Conservation (phyloP, 2,797 vertebrate genomes). For the Sebastes oblongus region DNA sequence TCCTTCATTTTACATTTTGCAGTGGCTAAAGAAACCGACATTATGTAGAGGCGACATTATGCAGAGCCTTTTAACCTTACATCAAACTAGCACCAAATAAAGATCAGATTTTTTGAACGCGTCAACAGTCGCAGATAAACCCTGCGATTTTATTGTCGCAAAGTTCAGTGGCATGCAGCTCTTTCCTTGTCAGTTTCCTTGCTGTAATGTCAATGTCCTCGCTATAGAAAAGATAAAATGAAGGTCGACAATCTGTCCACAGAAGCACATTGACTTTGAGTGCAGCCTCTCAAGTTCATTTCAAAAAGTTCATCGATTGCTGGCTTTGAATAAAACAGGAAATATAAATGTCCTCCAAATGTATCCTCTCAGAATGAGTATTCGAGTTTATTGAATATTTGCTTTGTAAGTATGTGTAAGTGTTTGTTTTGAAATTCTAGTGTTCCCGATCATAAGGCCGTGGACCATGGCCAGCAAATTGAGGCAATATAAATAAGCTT, state of each 20-base stretch:
- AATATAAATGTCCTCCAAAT: not conserved
- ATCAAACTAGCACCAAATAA: conserved; percentile 35
- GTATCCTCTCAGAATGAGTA: not conserved
- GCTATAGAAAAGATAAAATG: not conserved
- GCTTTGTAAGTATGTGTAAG: not conserved
- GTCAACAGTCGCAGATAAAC: conserved; percentile 38
- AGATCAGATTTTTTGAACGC: conserved; percentile 38
- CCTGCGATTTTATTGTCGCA: conserved; percentile 40
- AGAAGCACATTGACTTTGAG: conserved; percentile 7
- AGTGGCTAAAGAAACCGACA: not conserved
- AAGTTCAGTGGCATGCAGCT: conserved; percentile 34
- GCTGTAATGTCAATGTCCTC: conserved; percentile 39
- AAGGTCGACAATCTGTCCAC: conserved; percentile 21
- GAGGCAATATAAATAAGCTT: not conserved
- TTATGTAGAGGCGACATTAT: not conserved
- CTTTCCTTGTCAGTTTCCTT: conserved; percentile 11
- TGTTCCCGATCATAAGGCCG: not conserved
- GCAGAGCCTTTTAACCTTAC: not conserved
- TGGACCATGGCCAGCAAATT: not conserved
- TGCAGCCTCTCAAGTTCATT: not conserved
- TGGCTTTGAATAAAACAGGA: not conserved
- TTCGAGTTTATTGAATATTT: not conserved
- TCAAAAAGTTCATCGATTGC: not conserved
- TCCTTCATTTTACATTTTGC: conserved; percentile 14
- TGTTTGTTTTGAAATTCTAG: not conserved